Evolutionary conservation across 2,888 invertebrate genomes (phyloP), one percentile per base, ranked within the genome.

Genomic region (Polia nebulosa): DNA sequence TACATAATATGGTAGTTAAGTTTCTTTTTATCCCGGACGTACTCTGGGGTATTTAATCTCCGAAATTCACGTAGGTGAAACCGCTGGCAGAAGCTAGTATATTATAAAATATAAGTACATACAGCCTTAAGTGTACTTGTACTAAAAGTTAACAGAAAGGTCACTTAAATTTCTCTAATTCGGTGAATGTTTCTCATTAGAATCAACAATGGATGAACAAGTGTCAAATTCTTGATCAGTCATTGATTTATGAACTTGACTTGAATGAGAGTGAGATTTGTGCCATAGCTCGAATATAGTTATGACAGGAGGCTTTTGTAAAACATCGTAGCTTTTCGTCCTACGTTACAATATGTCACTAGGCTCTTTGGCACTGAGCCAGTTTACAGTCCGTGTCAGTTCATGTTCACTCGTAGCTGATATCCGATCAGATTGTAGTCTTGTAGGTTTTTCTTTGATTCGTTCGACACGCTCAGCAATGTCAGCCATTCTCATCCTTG

Each of bases 311-410:
- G 82, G 78, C 77, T 81, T 73, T 81, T 70, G 57, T 63, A 69
- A 80, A 75, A 80, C 73, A 72, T 74, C 76, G 77, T 83, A 77
- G 81, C 81, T 73, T 78, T 65, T 74, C 39, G 88, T 87, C 88
- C 88, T 89, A 90, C 86, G 88, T 89, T 90, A 87, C 88, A 86
- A 87, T 86, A 88, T 82, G 86, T 87, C 83, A 83, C 80, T 79
- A 60, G 62, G 56, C 15, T 79, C 84, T 77, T 87, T 92, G 92
- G 92, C 90, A 63, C 62, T 29, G 32, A 67, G 91, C 93, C 93
- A 92, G 79, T 69, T 67, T 75, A 72, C 73, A 72, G 72, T 82
- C 84, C 82, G 83, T 83, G 83, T 81, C 79, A 73, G 85, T 84
- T 82, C 84, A 82, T 83, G 77, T 80, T 78, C 76, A 82, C 79